Base-by-base conservation (phyloP, 2,888 invertebrate genomes). In the Tridacna gigas region DNA sequence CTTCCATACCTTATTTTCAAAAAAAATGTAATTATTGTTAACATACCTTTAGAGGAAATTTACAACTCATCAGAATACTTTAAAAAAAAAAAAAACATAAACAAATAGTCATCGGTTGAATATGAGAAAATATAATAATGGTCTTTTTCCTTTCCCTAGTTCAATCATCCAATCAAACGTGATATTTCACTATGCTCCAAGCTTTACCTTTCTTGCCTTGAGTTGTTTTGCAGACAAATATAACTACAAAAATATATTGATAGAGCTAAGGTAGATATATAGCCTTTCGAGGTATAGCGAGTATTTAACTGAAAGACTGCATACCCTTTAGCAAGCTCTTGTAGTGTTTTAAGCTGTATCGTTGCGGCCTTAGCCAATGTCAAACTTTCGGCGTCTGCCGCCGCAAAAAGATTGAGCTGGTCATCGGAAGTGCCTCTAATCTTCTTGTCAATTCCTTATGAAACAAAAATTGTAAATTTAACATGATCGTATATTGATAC, bases 291-390 rank as follows among this genome's bases (percentile, higher is more conserved):
- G 7, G 37, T 37, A 37, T 37, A 4, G 2, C 7, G 56, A 26
- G 18, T 37, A n/a, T n/a, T 20, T 0, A 74, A 51, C 20, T 2
- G 28, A 69, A n/a, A n/a, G 9, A 61, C 56, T 47, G 45, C 56
- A 71, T 77, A 84, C 84, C 74, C 56, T 22, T 69, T 15, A 18
- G 66, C 18, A 5, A 84, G 77, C 20, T 81, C 74, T 37, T 82
- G 76, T n/a, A 84, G 61, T 3, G 84, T 79, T 47, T 61, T 77
- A 18, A 84, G 74, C 28, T 82, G 73, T 25, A 86, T 75, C 15
- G 66, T 78, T 20, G 85, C 82, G 4, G 56, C 51, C 61, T 76
- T 79, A 22, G 79, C 80, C 26, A 86, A 63, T n/a, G 48, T 69
- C 26, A 74, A 76, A 11, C 48, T 66, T 47, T 82, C 67, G 0